A percentile compares a stretch with the other conserved stretches of the same genome.
These are phyloP conservation scores for Choloepus hoffmanni DNA, from an alignment of 2,113 vertebrate species.

Conservation along the genomic window DNA sequence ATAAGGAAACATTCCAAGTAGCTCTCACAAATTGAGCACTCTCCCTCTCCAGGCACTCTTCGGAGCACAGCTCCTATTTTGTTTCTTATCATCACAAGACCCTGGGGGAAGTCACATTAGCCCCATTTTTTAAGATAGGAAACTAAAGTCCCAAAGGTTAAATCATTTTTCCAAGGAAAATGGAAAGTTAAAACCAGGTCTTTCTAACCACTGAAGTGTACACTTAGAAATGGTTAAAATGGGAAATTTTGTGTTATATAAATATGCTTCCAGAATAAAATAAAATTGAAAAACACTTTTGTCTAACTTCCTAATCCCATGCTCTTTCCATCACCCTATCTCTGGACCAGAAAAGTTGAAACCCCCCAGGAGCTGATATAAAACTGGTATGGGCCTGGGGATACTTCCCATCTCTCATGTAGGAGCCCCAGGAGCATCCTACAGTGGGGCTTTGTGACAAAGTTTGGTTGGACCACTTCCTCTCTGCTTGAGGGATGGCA, in stretches of 20 bases:
- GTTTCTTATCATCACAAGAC: conserved; percentile 17
- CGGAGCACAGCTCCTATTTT: neutral
- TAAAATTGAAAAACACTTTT: too few relatives aligned
- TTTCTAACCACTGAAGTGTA: neutral
- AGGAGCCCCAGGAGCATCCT: neutral
- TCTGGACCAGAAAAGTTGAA: neutral
- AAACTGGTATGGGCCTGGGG: neutral
- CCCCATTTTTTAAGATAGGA: neutral
- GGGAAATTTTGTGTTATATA: too few relatives aligned
- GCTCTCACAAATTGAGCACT: neutral
- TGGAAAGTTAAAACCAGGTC: neutral
- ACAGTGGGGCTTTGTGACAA: neutral
- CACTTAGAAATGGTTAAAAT: too few relatives aligned
- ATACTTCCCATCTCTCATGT: rapidly evolving
- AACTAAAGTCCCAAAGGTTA: neutral
- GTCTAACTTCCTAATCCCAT: too few relatives aligned
- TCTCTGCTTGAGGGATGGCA: neutral
- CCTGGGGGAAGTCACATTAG: neutral
- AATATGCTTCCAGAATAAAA: too few relatives aligned
- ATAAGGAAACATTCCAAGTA: neutral
- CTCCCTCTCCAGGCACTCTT: neutral
- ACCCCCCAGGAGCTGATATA: neutral
- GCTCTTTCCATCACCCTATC: neutral
- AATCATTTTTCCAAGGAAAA: neutral
- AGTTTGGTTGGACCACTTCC: neutral